phyloP scores from a whole-genome alignment of 2,113 vertebrate species.

The Podiceps cristatus region DNA sequence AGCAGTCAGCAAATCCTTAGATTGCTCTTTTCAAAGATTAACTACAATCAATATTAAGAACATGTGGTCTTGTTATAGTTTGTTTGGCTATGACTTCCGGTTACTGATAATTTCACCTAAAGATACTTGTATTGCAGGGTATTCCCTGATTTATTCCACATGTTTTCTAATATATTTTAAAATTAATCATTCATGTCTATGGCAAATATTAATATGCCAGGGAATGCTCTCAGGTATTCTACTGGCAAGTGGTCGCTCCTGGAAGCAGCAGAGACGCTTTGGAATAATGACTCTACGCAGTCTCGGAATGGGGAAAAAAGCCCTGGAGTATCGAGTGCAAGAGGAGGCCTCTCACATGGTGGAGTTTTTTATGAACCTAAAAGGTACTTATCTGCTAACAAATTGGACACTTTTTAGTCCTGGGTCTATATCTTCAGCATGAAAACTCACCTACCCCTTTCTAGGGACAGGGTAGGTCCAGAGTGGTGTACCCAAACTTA shows the following conservation, averaged over 20 bases:
- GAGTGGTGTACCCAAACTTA: not conserved
- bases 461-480: not conserved
- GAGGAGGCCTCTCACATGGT: conserved; percentile 55
- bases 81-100: not conserved
- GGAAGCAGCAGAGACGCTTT: conserved; percentile 71
- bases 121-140: not conserved
- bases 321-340: conserved; percentile 58
- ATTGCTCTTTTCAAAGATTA: not conserved
- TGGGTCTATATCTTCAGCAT: not conserved
- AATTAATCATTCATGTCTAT: not conserved
- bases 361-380: conserved; percentile 37
- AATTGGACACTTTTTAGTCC: not conserved
- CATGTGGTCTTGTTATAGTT: not conserved
- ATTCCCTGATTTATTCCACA: not conserved
- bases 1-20: not conserved
- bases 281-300: conserved; percentile 46
- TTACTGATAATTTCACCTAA: not conserved
- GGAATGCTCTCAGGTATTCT: conserved; percentile 49
- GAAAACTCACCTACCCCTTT: not conserved
- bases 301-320: conserved; percentile 66
- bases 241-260: conserved; percentile 55
- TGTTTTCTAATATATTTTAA: not conserved
- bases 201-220: not conserved
- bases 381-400: conserved; percentile 22
- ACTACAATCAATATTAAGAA: not conserved